phyloP scores from a whole-genome alignment of 2,888 invertebrate genomes.

The Epinotia ramella region DNA sequence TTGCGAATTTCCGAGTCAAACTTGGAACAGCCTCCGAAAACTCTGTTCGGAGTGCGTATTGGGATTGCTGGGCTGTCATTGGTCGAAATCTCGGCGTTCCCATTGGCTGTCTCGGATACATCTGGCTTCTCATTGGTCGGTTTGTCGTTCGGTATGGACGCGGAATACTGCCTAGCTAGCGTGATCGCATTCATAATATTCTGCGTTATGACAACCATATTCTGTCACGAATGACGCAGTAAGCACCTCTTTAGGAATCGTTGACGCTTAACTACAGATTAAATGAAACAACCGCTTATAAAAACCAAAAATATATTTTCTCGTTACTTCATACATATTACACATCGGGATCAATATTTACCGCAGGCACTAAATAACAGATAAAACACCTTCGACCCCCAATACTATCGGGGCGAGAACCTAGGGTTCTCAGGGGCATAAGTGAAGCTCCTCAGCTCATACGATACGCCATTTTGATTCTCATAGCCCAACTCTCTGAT shows the following conservation, averaged over 20 bases:
- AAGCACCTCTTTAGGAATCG: too few species aligned
- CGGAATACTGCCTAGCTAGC: too few species aligned
- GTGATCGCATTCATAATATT: too few species aligned
- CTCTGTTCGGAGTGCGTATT: slow-evolving; percentile 67
- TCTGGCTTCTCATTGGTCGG: slow-evolving; percentile 46
- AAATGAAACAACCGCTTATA: slow-evolving; percentile 51
- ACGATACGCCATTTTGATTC: slow-evolving; percentile 86
- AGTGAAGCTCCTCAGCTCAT: slow-evolving; percentile 94
- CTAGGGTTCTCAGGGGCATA: slow-evolving; percentile 95
- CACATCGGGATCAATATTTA: slow-evolving; percentile 43
- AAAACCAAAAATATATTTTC: slow-evolving; percentile 81
- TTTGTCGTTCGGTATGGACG: slow-evolving; percentile 60
- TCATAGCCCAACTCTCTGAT: slow-evolving; percentile 67
- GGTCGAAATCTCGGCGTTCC: slow-evolving; percentile 24
- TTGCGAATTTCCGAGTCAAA: slow-evolving; percentile 60
- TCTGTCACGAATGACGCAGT: too few species aligned
- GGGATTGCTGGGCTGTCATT: slow-evolving; percentile 26
- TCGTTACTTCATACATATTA: slow-evolving; percentile 70
- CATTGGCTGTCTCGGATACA: slow-evolving; percentile 46
- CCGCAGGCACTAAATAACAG: slow-evolving; percentile 56
- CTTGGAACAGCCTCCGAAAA: slow-evolving; percentile 75
- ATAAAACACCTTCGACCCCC: slow-evolving; percentile 46
- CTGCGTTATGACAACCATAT: too few species aligned
- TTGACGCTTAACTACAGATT: neutral
- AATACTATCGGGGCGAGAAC: slow-evolving; percentile 89